phyloP scores from a whole-genome alignment of 2,888 invertebrate genomes.

The Syrphus vitripennis region DNA sequence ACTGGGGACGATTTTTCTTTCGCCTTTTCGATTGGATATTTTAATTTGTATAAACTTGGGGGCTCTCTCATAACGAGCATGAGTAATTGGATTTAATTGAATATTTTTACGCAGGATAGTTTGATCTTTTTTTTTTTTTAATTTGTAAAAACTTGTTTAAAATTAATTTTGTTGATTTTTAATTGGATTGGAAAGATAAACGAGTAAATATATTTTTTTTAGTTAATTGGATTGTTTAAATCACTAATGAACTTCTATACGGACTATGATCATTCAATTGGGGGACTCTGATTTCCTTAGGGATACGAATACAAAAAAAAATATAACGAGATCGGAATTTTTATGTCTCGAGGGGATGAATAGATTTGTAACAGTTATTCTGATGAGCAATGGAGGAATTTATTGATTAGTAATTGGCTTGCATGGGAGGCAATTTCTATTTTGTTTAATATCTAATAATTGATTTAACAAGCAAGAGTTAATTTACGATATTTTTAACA shows the following conservation, averaged over 20 bases:
- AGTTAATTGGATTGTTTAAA: not conserved
- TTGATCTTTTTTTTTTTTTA: not conserved
- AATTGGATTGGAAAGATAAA: conserved; percentile 44
- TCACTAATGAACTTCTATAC: not conserved
- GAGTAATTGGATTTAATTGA: conserved; percentile 46
- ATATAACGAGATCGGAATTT: conserved; percentile 10
- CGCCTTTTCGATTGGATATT: conserved; percentile 15
- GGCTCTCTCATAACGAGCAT: not conserved
- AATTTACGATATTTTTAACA: not conserved
- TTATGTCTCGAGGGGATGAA: conserved; percentile 41
- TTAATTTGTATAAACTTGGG: conserved; percentile 12
- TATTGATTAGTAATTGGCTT: conserved; percentile 52
- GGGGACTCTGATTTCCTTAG: conserved; percentile 43
- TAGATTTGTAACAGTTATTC: conserved; percentile 42
- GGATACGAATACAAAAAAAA: conserved; percentile 33
- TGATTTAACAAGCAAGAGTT: not conserved
- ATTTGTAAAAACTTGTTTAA: conserved; percentile 58
- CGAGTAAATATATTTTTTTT: no score
- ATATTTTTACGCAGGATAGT: conserved; percentile 49
- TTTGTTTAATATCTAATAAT: not conserved
- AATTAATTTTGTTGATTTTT: conserved; percentile 12
- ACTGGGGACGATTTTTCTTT: not conserved
- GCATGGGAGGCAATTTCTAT: not conserved
- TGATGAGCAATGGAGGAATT: conserved; percentile 24
- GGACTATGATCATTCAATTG: not conserved